Percentiles rank a stretch among this genome's conserved stretches.
phyloP scores from a whole-genome alignment of 2,888 invertebrate species.

The Andrena bucephala region DNA sequence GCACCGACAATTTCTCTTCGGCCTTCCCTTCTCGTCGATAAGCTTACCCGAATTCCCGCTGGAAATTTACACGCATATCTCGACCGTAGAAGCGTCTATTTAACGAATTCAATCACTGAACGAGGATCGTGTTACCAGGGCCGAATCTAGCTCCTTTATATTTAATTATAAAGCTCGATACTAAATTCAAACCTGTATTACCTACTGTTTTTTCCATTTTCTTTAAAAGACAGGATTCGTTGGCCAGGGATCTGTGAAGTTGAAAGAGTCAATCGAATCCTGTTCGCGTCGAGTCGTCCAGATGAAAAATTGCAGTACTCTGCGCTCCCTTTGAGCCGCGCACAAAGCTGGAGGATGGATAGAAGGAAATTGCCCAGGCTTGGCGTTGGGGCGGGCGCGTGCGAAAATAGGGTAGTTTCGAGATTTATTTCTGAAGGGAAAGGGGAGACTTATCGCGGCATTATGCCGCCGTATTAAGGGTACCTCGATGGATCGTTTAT shows the following conservation, averaged over 20 bases:
- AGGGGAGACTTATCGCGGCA: not conserved
- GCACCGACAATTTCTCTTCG: slow-evolving; percentile 51
- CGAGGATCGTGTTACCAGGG: not conserved
- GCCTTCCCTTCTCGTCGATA: slow-evolving; percentile 46
- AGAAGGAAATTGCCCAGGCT: slow-evolving; percentile 62
- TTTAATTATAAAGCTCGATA: too few relatives aligned
- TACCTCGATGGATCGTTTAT: not conserved
- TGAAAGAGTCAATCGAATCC: slow-evolving; percentile 37
- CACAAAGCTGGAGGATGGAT: slow-evolving; percentile 35
- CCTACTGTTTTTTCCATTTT: too few relatives aligned
- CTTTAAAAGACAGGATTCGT: not conserved
- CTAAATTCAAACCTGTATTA: too few relatives aligned
- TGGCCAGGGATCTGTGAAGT: not conserved
- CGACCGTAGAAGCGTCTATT: not conserved
- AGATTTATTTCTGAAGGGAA: slow-evolving; percentile 14
- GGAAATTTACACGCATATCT: slow-evolving; percentile 15
- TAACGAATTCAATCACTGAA: not conserved
- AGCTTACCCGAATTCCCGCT: slow-evolving; percentile 38
- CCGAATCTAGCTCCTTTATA: too few relatives aligned
- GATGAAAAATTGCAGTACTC: slow-evolving; percentile 43
- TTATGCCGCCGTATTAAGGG: not conserved
- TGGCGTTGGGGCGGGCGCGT: not conserved
- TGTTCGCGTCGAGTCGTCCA: slow-evolving; percentile 21
- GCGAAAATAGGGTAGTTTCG: slow-evolving; percentile 10
- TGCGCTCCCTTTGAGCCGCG: slow-evolving; percentile 22